Evolutionary conservation across 2,113 vertebrate species (phyloP), one percentile per base, ranked within the genome.

Genomic region (Charadrius vociferus): DNA sequence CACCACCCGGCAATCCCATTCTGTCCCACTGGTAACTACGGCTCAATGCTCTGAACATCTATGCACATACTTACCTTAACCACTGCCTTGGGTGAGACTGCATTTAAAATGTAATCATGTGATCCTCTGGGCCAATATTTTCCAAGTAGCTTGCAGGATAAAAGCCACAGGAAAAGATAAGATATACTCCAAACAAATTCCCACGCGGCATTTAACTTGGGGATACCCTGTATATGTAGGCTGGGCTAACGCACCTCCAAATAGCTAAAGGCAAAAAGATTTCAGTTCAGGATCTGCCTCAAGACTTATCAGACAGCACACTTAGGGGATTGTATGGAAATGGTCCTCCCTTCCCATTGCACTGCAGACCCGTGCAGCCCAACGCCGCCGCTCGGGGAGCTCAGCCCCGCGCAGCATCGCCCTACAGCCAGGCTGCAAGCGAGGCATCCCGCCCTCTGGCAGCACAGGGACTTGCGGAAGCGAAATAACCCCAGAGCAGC

Each of bases 321-420:
- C 3, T 37, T 20, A 32, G 0, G 6, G 23, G 37, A 26, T 8
- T 22, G 36, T 3, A 39, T 0, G 14, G 52, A 50, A 72, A 49
- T 10, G 14, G 9, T 58, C 59, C 17, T 53, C 26, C 34, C 9
- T 52, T 13, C 50, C 20, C 50, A 24, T 1, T 3, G 26, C 30
- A 12, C 29, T 30, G 53, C 50, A 83, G 55, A 39, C 9, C 9
- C 0, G 20, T 21, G 47, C 49, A 23, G 2, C 56, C 49, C 63
- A 75, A 12, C 3, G 12, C 0, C 58, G 41, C 52, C 3, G 3
- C 71, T 45, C 24, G 8, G 5, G 30, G 62, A 14, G 27, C 34
- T 77, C n/a, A 23, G 12, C 41, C 0, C 0, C 23, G 22, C 41
- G 18, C 89, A 62, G 23, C 89, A 62, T 27, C 24, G 1, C n/a